A percentile compares a stretch with the other conserved stretches of the same genome.
These are phyloP conservation scores for Phenacoccus solenopsis DNA, from an alignment of 1,140 invertebrate species.

Conservation along the genomic window DNA sequence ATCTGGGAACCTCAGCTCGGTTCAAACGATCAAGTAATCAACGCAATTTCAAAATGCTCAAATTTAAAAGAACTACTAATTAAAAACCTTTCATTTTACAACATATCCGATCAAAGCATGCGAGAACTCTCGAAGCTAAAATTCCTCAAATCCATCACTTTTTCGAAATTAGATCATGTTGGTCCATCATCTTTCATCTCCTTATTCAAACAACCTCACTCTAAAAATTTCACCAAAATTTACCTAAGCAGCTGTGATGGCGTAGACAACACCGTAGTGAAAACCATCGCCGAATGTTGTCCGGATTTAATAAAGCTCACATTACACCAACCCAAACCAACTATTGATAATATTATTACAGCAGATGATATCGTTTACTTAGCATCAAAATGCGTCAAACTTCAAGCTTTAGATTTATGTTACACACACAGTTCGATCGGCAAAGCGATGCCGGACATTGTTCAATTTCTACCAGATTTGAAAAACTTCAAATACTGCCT, in stretches of 20 bases:
- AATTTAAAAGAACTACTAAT: neutral
- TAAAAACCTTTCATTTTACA: neutral
- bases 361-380: neutral
- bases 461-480: neutral
- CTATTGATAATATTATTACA: neutral
- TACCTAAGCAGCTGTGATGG: neutral
- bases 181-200: neutral
- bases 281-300: neutral
- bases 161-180: neutral
- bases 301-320: neutral
- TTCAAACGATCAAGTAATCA: neutral
- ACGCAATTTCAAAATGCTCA: neutral
- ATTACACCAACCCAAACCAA: neutral
- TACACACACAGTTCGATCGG: neutral
- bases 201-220: neutral
- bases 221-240: neutral
- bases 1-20: neutral
- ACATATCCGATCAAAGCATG: neutral
- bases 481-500: neutral
- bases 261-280: neutral
- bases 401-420: neutral
- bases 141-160: neutral
- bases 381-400: neutral
- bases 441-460: neutral
- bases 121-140: neutral